phyloP scores from a whole-genome alignment of 2,888 invertebrate genomes.

The Megamerina dolium region DNA sequence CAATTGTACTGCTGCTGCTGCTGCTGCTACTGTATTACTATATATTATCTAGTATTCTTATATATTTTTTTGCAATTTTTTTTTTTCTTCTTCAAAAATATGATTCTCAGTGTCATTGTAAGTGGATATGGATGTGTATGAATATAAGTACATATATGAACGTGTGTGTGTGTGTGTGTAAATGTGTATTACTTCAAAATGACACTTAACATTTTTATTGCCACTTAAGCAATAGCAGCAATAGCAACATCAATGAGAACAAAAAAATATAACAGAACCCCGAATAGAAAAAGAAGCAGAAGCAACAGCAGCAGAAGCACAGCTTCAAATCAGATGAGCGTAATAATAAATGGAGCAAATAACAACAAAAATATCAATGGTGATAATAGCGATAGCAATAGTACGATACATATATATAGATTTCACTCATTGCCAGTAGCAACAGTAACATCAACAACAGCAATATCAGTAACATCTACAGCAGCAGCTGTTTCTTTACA shows the following conservation, averaged over 20 bases:
- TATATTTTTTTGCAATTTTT: background rate
- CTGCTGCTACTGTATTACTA: too few relatives aligned
- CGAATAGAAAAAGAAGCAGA: too few relatives aligned
- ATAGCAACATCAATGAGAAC: constrained; percentile 24
- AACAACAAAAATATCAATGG: too few relatives aligned
- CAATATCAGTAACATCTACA: constrained; percentile 11
- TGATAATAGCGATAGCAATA: too few relatives aligned
- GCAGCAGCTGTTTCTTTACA: constrained; percentile 6
- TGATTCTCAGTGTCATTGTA: background rate
- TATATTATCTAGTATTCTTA: too few relatives aligned
- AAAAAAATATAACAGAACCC: too few relatives aligned
- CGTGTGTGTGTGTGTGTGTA: constrained; percentile 4
- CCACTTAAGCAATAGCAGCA: constrained; percentile 29
- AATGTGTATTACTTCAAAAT: constrained; percentile 24
- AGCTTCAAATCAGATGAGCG: too few relatives aligned
- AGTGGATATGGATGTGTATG: constrained; percentile 3
- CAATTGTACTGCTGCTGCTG: too few relatives aligned
- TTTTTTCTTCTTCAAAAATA: background rate
- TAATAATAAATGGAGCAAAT: too few relatives aligned
- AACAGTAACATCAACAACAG: constrained; percentile 4
- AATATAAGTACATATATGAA: background rate
- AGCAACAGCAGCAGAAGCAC: too few relatives aligned
- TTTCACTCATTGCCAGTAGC: constrained; percentile 9
- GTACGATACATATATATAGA: too few relatives aligned
- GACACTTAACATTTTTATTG: constrained; percentile 47